Evolutionary conservation across 2,888 invertebrate species (phyloP).

Genomic region (Poecilus cupreus): DNA sequence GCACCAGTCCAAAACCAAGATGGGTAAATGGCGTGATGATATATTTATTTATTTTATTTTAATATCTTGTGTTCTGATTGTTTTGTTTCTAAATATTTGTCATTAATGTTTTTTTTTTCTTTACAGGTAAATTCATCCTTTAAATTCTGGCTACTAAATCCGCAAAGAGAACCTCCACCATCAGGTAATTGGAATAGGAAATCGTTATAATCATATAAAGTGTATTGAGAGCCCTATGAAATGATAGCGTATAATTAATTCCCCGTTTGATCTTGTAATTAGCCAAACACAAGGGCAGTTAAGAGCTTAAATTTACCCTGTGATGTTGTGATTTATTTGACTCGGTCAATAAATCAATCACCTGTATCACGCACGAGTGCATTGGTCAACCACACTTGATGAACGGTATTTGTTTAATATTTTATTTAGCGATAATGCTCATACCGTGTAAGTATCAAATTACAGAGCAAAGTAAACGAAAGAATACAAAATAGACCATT

Average conservation of each 20-base stretch:
- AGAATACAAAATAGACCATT: no score
- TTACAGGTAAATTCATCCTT: neutral
- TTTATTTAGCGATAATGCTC: no score
- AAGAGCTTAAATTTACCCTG: conserved; percentile 7
- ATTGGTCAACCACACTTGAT: neutral
- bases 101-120: neutral
- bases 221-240: neutral
- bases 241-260: neutral
- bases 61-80: no score
- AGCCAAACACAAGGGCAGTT: neutral
- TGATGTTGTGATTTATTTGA: conserved; percentile 12
- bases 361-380: neutral
- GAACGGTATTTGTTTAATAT: no score
- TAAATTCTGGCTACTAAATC: neutral
- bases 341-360: conserved; percentile 11
- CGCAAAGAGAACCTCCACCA: neutral
- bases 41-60: no score
- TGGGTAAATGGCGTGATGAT: no score
- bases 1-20: no score
- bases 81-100: no score
- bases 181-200: neutral
- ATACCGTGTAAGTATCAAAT: no score
- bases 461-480: no score
- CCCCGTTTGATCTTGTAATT: conserved; percentile 22
- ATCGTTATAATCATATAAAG: neutral